Percentiles rank a stretch among this genome's conserved stretches.
These are phyloP conservation scores for Heliconius hermathena DNA, from an alignment of 1,140 invertebrate species.

Conservation along the genomic window DNA sequence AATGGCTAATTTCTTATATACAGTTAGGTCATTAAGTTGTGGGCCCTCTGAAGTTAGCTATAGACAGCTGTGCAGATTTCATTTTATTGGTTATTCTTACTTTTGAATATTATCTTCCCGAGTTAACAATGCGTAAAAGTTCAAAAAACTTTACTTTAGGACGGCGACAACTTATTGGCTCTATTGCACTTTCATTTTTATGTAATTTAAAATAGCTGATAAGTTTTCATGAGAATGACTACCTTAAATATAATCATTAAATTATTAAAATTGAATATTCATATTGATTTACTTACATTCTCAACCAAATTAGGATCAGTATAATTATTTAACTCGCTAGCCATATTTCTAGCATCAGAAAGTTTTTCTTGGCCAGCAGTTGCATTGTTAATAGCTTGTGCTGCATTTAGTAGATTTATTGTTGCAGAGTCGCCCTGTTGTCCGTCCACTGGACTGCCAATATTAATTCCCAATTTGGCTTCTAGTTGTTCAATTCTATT, in stretches of 20 bases:
- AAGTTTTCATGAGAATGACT: neutral
- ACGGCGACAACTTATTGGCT: too few relatives aligned
- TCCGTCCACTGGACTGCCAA: constrained; percentile 50
- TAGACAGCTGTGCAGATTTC: too few relatives aligned
- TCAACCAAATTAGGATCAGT: constrained; percentile 76
- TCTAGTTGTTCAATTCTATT: constrained; percentile 79
- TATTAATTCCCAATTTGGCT: constrained; percentile 73
- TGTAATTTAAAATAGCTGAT: neutral
- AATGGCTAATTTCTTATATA: neutral
- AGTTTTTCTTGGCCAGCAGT: constrained; percentile 76
- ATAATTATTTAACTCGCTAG: constrained; percentile 78
- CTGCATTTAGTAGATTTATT: constrained; percentile 67
- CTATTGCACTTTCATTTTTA: too few relatives aligned
- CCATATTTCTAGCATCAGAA: constrained; percentile 65
- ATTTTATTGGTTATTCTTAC: too few relatives aligned
- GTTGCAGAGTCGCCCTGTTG: constrained; percentile 73
- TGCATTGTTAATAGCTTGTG: constrained; percentile 71
- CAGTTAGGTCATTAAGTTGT: too few relatives aligned
- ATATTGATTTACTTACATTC: constrained; percentile 58
- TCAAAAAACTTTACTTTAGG: too few relatives aligned
- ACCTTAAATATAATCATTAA: neutral
- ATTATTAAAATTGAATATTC: neutral
- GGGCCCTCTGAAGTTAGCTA: too few relatives aligned
- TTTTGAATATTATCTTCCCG: too few relatives aligned
- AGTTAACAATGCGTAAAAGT: too few relatives aligned